Evolutionary conservation across 1,140 invertebrate genomes (phyloP).

Genomic region (Drosophila athabasca): DNA sequence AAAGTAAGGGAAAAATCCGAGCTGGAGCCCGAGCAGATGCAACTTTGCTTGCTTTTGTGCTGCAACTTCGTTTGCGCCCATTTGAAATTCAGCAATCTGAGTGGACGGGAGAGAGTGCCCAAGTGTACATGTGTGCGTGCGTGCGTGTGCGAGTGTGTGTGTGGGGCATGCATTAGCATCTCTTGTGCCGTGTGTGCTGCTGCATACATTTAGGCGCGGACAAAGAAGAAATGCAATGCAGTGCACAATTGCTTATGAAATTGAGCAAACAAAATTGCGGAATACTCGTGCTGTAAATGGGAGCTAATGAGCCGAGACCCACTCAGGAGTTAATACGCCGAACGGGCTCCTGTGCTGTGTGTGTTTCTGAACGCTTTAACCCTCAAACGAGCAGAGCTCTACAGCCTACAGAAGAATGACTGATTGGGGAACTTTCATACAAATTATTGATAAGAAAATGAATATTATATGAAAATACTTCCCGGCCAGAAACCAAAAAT

Average conservation of each 20-base stretch:
- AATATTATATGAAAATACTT: constrained; percentile 17
- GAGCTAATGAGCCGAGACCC: constrained; percentile 62
- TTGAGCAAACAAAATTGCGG: constrained; percentile 75
- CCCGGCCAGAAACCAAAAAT: not conserved
- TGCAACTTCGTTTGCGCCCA: constrained; percentile 73
- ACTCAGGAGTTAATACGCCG: constrained; percentile 27
- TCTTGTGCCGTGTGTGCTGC: constrained; percentile 34
- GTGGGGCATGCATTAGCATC: constrained; percentile 68
- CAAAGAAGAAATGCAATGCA: constrained; percentile 36
- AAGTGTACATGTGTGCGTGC: constrained; percentile 6
- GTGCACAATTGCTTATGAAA: constrained; percentile 79
- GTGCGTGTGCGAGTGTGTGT: constrained; percentile 29
- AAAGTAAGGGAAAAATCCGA: constrained; percentile 21
- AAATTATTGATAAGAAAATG: constrained; percentile 40
- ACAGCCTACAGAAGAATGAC: too few species aligned
- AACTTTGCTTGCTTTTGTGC: constrained; percentile 71
- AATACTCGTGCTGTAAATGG: constrained; percentile 54
- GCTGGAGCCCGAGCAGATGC: constrained; percentile 17
- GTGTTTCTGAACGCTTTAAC: too few species aligned
- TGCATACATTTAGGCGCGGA: constrained; percentile 63
- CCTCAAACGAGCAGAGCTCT: too few species aligned
- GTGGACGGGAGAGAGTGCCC: constrained; percentile 5
- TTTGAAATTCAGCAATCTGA: constrained; percentile 74
- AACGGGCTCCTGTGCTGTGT: too few species aligned
- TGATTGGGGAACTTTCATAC: not conserved